A percentile compares a stretch with the other conserved stretches of the same genome.
Conservation (phyloP, 2,888 invertebrate genomes). For the Ceratothoa steindachneri region DNA sequence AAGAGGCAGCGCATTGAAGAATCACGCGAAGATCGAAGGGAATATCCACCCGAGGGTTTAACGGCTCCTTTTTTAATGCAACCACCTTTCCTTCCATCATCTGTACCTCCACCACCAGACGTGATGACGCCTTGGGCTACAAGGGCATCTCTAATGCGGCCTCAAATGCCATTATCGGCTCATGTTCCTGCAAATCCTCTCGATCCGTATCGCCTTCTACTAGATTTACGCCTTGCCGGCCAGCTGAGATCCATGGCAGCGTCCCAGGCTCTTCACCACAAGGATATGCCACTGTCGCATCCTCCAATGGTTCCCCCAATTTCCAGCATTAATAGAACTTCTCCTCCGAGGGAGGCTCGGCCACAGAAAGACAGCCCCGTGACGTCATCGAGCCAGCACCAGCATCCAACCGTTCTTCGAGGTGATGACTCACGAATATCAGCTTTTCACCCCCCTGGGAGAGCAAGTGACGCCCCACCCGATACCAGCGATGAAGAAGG, state of each 20-base stretch:
- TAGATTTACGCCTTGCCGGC: constrained; percentile 42
- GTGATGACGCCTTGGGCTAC: constrained; percentile 42
- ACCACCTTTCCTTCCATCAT: constrained; percentile 39
- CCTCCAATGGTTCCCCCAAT: constrained; percentile 14
- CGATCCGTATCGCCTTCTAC: constrained; percentile 41
- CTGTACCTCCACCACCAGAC: constrained; percentile 42
- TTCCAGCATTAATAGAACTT: constrained; percentile 2
- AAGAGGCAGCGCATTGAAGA: constrained; percentile 39
- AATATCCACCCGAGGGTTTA: constrained; percentile 37
- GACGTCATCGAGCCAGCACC: not conserved
- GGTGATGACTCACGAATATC: constrained; percentile 35
- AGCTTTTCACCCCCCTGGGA: constrained; percentile 41
- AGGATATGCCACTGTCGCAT: constrained; percentile 22
- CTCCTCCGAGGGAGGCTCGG: constrained; percentile 24
- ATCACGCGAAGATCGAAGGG: constrained; percentile 10
- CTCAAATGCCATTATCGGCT: constrained; percentile 42
- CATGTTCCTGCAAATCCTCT: constrained; percentile 41
- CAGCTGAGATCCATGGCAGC: constrained; percentile 42
- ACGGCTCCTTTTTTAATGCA: constrained; percentile 44
- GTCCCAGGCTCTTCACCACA: constrained; percentile 31
- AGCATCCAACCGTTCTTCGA: constrained; percentile 20
- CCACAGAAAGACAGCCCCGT: constrained; percentile 30
- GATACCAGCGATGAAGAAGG: constrained; percentile 39
- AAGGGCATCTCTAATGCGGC: constrained; percentile 38
- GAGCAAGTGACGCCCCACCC: constrained; percentile 26